Evolutionary conservation across 1,140 invertebrate species (phyloP).

Genomic region (Leptoteleia sp.): DNA sequence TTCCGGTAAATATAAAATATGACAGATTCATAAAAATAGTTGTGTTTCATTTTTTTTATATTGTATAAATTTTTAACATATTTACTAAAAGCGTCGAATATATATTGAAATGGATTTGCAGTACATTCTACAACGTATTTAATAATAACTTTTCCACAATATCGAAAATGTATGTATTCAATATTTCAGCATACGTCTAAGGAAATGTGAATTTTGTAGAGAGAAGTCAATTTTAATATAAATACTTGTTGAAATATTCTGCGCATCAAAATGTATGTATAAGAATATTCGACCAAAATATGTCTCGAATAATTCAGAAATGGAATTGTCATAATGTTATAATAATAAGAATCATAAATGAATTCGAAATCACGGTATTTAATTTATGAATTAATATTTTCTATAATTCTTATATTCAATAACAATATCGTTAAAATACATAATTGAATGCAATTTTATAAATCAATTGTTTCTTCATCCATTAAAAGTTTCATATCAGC

Average conservation of each 20-base stretch:
- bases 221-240: constrained; percentile 49
- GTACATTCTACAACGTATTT: constrained; percentile 32
- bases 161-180: constrained; percentile 48
- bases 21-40: constrained; percentile 1
- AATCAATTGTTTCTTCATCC: no score
- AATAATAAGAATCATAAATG: no score
- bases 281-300: constrained; percentile 17
- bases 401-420: no score
- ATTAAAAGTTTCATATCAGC: no score
- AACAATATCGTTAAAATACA: no score
- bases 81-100: constrained; percentile 30
- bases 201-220: constrained; percentile 44
- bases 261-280: constrained; percentile 17
- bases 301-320: neutral
- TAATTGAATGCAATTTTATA: no score
- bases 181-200: constrained; percentile 43
- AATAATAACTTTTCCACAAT: constrained; percentile 38
- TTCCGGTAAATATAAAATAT: neutral
- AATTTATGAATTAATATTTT: no score
- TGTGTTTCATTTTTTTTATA: neutral
- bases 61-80: constrained; percentile 17
- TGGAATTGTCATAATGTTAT: no score
- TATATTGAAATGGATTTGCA: constrained; percentile 37
- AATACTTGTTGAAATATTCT: constrained; percentile 44
- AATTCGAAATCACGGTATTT: no score